phyloP scores from a whole-genome alignment of 2,113 vertebrate species.

The Seriola aureovittata region DNA sequence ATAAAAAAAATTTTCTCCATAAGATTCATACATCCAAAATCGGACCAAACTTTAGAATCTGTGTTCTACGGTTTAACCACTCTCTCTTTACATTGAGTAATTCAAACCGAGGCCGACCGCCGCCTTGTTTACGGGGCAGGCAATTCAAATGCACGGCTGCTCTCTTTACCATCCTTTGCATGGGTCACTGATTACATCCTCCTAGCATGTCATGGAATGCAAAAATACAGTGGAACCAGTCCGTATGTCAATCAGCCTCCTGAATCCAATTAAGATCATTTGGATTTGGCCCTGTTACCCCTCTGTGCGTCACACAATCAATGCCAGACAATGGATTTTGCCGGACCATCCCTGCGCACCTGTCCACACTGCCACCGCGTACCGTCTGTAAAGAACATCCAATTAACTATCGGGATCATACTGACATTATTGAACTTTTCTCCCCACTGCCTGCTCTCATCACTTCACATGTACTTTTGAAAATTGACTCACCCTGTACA shows the following conservation, averaged over 20 bases:
- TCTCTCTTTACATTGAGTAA: slow-evolving; percentile 5
- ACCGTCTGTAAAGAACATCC: slow-evolving; percentile 60
- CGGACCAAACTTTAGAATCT: slow-evolving; percentile 32
- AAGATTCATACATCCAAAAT: slow-evolving; percentile 40
- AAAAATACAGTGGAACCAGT: slow-evolving; percentile 49
- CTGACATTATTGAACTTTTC: slow-evolving; percentile 64
- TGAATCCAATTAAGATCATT: slow-evolving; percentile 74
- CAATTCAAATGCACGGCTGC: slow-evolving; percentile 39
- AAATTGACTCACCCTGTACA: slow-evolving; percentile 36
- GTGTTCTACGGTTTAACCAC: neutral
- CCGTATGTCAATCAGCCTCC: slow-evolving; percentile 60
- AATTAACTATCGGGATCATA: slow-evolving; percentile 67
- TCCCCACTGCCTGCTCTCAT: slow-evolving; percentile 42
- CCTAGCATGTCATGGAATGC: slow-evolving; percentile 23
- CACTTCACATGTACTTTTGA: slow-evolving; percentile 56
- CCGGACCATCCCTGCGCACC: slow-evolving; percentile 51
- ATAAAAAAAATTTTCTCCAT: slow-evolving; percentile 37
- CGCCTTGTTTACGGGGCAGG: slow-evolving; percentile 20
- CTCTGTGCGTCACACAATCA: slow-evolving; percentile 62
- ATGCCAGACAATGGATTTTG: slow-evolving; percentile 71
- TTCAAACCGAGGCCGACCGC: slow-evolving; percentile 4
- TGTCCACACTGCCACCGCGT: slow-evolving; percentile 48
- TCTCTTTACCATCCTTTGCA: slow-evolving; percentile 33
- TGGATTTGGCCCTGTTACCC: slow-evolving; percentile 61
- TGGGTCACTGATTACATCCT: slow-evolving; percentile 31